These are phyloP conservation scores for Anolis apletophallus DNA, from an alignment of 2,797 vertebrate species.

Conservation along the genomic window DNA sequence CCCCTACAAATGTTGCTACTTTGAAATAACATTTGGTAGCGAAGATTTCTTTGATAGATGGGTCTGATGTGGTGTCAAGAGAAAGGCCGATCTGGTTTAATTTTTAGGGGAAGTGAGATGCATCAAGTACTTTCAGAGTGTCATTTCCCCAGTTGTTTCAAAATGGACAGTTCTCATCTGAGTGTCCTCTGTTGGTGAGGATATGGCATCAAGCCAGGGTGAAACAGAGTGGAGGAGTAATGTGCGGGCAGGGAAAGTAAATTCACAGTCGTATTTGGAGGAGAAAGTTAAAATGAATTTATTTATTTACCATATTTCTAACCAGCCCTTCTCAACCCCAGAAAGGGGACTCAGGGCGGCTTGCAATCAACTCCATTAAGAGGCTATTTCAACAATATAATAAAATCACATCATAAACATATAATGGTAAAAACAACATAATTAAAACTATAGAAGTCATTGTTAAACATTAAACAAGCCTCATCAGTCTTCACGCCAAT, in stretches of 20 bases:
- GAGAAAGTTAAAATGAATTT: too few relatives aligned
- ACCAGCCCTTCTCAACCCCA: too few relatives aligned
- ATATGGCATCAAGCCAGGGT: not conserved
- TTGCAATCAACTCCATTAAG: too few relatives aligned
- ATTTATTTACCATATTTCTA: too few relatives aligned
- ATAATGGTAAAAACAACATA: too few relatives aligned
- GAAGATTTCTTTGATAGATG: constrained; percentile 60
- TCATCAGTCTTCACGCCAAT: too few relatives aligned
- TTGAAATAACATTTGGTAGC: constrained; percentile 84
- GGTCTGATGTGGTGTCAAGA: constrained; percentile 70
- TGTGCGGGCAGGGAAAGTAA: too few relatives aligned
- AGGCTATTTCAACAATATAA: too few relatives aligned
- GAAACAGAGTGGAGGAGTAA: not conserved
- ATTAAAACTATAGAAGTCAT: too few relatives aligned
- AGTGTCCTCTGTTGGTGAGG: not conserved
- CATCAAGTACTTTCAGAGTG: constrained; percentile 38
- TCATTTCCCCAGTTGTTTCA: constrained; percentile 38
- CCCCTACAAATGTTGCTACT: constrained; percentile 73
- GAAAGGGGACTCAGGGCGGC: too few relatives aligned
- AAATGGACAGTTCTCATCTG: constrained; percentile 37
- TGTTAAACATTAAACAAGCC: too few relatives aligned
- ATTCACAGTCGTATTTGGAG: not conserved
- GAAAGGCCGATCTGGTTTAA: constrained; percentile 71
- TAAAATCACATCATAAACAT: too few relatives aligned
- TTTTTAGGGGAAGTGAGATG: constrained; percentile 50